Evolutionary conservation across 2,888 invertebrate genomes (phyloP).

Genomic region (Sminthurides aquaticus): DNA sequence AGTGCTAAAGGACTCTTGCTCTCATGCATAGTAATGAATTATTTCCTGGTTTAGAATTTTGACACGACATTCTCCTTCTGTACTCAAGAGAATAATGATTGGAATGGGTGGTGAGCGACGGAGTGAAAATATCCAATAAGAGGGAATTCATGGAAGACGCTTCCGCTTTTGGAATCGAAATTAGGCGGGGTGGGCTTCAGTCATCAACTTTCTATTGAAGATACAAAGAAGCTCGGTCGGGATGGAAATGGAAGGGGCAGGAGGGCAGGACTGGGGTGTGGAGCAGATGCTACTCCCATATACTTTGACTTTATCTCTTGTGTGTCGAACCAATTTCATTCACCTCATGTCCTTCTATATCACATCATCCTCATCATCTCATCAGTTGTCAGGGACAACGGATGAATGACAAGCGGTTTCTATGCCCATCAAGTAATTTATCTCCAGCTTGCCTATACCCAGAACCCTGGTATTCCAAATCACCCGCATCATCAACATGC

Average conservation of each 20-base stretch:
- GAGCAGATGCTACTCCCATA: too few relatives aligned
- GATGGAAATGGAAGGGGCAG: too few relatives aligned
- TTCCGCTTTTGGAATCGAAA: background rate
- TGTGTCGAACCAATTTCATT: background rate
- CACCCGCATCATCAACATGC: background rate
- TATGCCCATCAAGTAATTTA: too few relatives aligned
- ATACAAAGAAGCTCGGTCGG: too few relatives aligned
- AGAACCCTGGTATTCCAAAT: background rate
- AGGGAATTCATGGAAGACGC: background rate
- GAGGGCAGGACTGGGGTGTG: too few relatives aligned
- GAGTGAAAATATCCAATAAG: constrained; percentile 6
- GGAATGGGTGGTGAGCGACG: background rate
- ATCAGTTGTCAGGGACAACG: background rate
- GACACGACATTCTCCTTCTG: constrained; percentile 2
- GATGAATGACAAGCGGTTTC: background rate
- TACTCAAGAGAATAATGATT: constrained; percentile 8
- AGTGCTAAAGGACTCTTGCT: constrained; percentile 7
- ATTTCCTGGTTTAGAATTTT: constrained; percentile 9
- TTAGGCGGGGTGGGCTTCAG: background rate
- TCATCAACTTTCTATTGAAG: too few relatives aligned
- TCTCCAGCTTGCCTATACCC: too few relatives aligned
- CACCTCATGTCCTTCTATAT: background rate
- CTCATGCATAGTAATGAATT: constrained; percentile 9
- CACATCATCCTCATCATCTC: background rate
- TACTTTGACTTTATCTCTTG: too few relatives aligned